Percentiles rank a stretch among this genome's conserved stretches.
These are phyloP conservation scores for Physella acuta DNA, from an alignment of 1,140 invertebrate species.

Conservation along the genomic window DNA sequence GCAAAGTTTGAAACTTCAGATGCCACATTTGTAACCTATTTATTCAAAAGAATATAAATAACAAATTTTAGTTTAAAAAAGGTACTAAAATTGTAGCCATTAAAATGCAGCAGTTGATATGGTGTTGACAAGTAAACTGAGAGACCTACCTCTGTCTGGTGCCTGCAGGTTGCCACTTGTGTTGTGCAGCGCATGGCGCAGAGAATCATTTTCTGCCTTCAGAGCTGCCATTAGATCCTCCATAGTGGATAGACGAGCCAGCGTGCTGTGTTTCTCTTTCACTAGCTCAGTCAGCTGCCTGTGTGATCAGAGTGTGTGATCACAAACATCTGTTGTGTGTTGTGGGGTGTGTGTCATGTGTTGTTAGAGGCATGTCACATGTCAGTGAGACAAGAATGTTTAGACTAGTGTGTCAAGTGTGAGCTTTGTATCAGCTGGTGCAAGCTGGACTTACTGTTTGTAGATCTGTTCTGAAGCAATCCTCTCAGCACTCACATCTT, in stretches of 20 bases:
- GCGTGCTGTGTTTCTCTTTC: constrained; percentile 49
- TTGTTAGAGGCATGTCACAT: background rate
- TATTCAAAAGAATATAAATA: too few relatives aligned
- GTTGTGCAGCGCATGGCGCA: constrained; percentile 30
- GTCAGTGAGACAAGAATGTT: background rate
- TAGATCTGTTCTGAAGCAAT: constrained; percentile 45
- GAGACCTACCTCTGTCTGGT: too few relatives aligned
- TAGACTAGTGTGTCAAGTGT: too few relatives aligned
- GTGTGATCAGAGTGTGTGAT: too few relatives aligned
- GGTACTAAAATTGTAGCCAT: constrained; percentile 25
- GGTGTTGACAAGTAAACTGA: too few relatives aligned
- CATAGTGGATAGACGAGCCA: constrained; percentile 45
- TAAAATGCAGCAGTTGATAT: background rate
- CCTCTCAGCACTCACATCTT: constrained; percentile 40
- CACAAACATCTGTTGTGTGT: background rate
- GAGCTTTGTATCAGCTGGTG: too few relatives aligned
- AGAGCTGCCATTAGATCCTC: constrained; percentile 52
- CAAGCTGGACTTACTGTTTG: constrained; percentile 40
- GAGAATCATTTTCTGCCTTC: constrained; percentile 47
- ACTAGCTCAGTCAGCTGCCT: constrained; percentile 49
- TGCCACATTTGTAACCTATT: too few relatives aligned
- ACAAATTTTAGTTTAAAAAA: too few relatives aligned
- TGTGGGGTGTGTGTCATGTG: background rate
- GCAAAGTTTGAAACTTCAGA: too few relatives aligned
- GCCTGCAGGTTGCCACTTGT: background rate